Evolutionary conservation across 2,888 invertebrate genomes (phyloP), one percentile per base, ranked within the genome.

Genomic region (Uloborus plumipes): DNA sequence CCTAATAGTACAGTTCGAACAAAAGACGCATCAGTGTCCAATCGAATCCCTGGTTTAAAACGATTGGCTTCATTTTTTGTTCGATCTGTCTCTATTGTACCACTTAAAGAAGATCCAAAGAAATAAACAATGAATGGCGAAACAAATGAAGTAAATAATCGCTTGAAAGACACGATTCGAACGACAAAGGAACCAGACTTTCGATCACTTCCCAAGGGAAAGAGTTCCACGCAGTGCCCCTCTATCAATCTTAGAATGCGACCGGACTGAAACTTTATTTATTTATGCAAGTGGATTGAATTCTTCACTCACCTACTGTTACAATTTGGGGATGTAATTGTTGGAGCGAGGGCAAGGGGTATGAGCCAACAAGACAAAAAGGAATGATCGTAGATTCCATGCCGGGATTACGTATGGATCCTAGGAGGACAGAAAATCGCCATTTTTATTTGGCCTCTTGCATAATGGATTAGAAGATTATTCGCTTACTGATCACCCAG

Each of bases 231-330:
- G 7, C 39, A 51, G 51, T 20, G 22, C 26, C 51, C 39, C 76
- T n/a, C n/a, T 31, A 76, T 76, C 69, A 51, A 76, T 76, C 76
- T 76, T 69, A 7, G 39, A 61, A 61, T 67, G 53, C 61, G 39
- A 53, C 39, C 58, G 7, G 66, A 55, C 58, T 22, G n/a, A 18
- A 67, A 61, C 67, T 76, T 76, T 67, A 76, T 73, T 73, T 73
- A 73, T 76, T 76, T 76, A 76, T 76, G 76, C 76, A 61, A 76
- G 76, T 55, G 73, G 64, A 62, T 64, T 73, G 73, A 64, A 53
- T 73, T 49, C 26, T 61, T 22, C 49, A 15, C 20, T 22, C n/a
- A 20, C 20, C 14, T 31, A 64, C 73, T 64, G 53, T 73, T 73
- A 64, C 73, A 73, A 73, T 73, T 73, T 73, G 51, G 64, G 39